A percentile compares a stretch with the other conserved stretches of the same genome.
These are phyloP conservation scores for Morpho helenor DNA, from an alignment of 2,888 invertebrate species.

Conservation along the genomic window DNA sequence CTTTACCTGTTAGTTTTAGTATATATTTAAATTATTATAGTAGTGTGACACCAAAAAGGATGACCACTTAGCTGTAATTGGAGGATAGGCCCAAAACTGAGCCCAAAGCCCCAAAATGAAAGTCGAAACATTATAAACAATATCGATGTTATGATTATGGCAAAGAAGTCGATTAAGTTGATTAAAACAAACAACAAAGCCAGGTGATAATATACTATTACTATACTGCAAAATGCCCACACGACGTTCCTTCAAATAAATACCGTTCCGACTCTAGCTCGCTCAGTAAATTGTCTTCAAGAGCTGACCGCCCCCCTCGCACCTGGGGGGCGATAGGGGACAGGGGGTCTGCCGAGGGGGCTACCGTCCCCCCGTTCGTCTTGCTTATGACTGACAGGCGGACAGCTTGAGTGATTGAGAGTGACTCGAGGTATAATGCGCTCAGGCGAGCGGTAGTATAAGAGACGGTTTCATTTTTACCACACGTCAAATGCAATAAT, in stretches of 20 bases:
- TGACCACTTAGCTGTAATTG: too few relatives aligned
- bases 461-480: slow-evolving; percentile 2
- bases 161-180: background rate
- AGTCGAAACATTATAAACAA: too few relatives aligned
- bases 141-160: too few relatives aligned
- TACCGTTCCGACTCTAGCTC: slow-evolving; percentile 60
- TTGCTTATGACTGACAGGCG: slow-evolving; percentile 77
- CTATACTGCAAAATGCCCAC: slow-evolving; percentile 21
- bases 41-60: too few relatives aligned
- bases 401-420: slow-evolving; percentile 79
- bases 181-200: slow-evolving; percentile 4
- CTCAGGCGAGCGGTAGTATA: slow-evolving; percentile 52
- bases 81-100: too few relatives aligned
- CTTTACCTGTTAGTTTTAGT: too few relatives aligned
- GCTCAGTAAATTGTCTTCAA: slow-evolving; percentile 77
- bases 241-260: slow-evolving; percentile 63
- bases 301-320: slow-evolving; percentile 68
- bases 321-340: slow-evolving; percentile 39
- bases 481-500: slow-evolving; percentile 12
- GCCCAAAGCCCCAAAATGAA: too few relatives aligned
- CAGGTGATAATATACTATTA: slow-evolving; percentile 13
- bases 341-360: slow-evolving; percentile 41
- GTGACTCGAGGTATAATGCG: slow-evolving; percentile 77
- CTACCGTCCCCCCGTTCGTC: slow-evolving; percentile 70
- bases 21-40: too few relatives aligned